Conservation (phyloP, 2,797 vertebrate species). For the Pelochelys cantorii region DNA sequence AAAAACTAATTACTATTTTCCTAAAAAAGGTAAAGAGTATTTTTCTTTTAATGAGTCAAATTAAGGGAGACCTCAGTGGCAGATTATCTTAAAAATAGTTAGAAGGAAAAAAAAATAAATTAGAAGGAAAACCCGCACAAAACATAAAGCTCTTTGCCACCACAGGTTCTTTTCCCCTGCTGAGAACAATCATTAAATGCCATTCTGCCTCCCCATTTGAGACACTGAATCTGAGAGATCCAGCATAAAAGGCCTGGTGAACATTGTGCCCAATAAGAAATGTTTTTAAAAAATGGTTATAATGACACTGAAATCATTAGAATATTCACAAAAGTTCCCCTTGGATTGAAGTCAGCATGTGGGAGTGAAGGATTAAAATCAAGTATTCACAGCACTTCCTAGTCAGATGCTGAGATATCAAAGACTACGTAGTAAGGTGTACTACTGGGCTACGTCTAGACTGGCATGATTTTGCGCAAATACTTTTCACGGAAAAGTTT, state of each 20-base stretch:
- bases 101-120: not conserved
- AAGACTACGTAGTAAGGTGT: constrained; percentile 31
- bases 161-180: not conserved
- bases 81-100: constrained; percentile 16
- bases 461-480: too few species aligned
- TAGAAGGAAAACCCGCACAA: not conserved
- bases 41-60: not conserved
- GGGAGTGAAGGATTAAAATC: constrained; percentile 58
- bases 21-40: not conserved
- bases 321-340: constrained; percentile 50
- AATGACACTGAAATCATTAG: constrained; percentile 48
- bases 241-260: constrained; percentile 12
- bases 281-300: constrained; percentile 45
- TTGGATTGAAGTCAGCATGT: constrained; percentile 34
- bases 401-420: constrained; percentile 55
- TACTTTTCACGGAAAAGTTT: too few species aligned
- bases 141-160: not conserved
- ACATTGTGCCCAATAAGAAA: not conserved
- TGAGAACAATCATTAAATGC: not conserved
- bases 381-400: constrained; percentile 54
- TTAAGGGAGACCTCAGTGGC: not conserved
- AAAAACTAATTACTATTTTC: constrained; percentile 3
- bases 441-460: too few species aligned
- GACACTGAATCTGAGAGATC: not conserved
- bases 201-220: not conserved